Conservation (phyloP, 2,888 invertebrate species). For the Ennomos quercinarius region DNA sequence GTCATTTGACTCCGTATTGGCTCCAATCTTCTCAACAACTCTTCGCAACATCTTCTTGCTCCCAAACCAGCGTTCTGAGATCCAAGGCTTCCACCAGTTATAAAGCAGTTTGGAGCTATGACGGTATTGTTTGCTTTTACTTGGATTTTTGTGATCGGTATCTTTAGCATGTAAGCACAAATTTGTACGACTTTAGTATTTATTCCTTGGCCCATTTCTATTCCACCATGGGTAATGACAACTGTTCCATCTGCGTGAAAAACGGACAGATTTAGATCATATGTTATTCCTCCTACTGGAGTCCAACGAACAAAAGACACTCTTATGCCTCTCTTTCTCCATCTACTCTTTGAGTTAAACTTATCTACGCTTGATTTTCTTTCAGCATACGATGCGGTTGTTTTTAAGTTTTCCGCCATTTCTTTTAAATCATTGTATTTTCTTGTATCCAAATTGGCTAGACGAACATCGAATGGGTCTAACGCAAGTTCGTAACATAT, state of each 20-base stretch:
- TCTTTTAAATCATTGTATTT: conserved; percentile 56
- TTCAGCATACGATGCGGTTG: conserved; percentile 78
- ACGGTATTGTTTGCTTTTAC: conserved; percentile 87
- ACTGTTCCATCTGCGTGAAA: conserved; percentile 87
- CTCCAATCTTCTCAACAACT: conserved; percentile 70
- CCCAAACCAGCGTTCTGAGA: conserved; percentile 88
- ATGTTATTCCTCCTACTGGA: conserved; percentile 56
- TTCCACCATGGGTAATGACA: conserved; percentile 86
- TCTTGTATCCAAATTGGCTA: conserved; percentile 73
- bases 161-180: conserved; percentile 86
- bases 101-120: conserved; percentile 86
- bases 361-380: conserved; percentile 74
- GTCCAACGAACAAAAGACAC: conserved; percentile 87
- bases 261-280: conserved; percentile 84
- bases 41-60: conserved; percentile 77
- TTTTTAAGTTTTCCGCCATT: conserved; percentile 81
- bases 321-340: conserved; percentile 89
- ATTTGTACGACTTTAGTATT: conserved; percentile 89
- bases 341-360: conserved; percentile 88
- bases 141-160: conserved; percentile 86
- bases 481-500: conserved; percentile 80
- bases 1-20: conserved; percentile 65
- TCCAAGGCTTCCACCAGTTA: conserved; percentile 88
- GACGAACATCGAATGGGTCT: conserved; percentile 84
- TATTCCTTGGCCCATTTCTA: conserved; percentile 90